phyloP scores from a whole-genome alignment of 2,113 vertebrate genomes.

The Opisthocomus hoazin region DNA sequence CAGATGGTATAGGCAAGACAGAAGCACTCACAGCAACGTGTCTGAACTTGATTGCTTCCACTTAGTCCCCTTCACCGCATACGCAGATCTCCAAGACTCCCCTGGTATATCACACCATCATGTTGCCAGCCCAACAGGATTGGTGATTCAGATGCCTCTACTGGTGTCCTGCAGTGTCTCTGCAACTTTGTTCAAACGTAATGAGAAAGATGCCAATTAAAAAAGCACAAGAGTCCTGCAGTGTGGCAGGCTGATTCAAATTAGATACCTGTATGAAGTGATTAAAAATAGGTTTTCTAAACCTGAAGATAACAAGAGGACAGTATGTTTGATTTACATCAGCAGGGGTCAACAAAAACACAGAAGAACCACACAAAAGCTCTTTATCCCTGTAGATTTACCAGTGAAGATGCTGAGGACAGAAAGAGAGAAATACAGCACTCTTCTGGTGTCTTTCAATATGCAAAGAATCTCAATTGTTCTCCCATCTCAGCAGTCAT shows the following conservation, averaged over 20 bases:
- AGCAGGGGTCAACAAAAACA: conserved; percentile 33
- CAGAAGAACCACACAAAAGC: conserved; percentile 12
- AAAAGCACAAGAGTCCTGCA: conserved; percentile 50
- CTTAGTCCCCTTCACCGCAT: not conserved
- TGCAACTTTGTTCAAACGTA: conserved; percentile 60
- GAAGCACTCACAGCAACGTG: not conserved
- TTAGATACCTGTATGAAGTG: conserved; percentile 60
- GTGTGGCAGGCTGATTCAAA: conserved; percentile 61
- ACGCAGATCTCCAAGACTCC: not conserved
- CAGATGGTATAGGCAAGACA: not conserved
- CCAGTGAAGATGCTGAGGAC: conserved; percentile 10
- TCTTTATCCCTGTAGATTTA: conserved; percentile 32
- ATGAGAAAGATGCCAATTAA: conserved; percentile 68
- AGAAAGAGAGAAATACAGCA: not conserved
- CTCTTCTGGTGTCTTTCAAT: not conserved
- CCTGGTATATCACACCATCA: not conserved
- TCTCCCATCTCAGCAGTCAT: conserved; percentile 17
- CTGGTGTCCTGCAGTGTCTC: conserved; percentile 50
- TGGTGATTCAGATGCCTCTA: conserved; percentile 52
- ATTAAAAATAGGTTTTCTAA: conserved; percentile 59
- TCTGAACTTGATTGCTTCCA: not conserved
- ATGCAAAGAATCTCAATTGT: conserved; percentile 17
- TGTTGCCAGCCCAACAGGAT: conserved; percentile 31
- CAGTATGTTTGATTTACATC: conserved; percentile 54
- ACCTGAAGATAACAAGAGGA: conserved; percentile 47